phyloP scores from a whole-genome alignment of 1,140 invertebrate genomes.

The Melipona quadrifasciata region DNA sequence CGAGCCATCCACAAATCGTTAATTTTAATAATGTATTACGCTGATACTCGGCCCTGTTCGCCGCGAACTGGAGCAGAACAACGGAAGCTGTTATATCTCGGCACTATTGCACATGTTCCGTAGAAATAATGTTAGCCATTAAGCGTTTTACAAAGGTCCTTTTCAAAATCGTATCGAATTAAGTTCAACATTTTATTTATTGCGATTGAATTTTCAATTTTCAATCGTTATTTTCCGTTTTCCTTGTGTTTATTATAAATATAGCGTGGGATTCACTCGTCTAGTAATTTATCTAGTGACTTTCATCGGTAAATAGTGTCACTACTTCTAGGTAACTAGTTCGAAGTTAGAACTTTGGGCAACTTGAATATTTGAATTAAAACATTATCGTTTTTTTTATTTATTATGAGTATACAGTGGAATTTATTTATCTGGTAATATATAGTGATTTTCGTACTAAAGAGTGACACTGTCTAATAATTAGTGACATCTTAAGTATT shows the following conservation, averaged over 20 bases:
- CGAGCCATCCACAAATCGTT: slow-evolving; percentile 18
- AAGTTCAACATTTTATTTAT: neutral
- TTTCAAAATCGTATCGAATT: neutral
- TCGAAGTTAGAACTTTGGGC: too few species aligned
- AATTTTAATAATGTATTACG: slow-evolving; percentile 41
- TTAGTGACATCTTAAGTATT: neutral
- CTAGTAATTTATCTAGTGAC: neutral
- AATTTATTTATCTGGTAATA: too few species aligned
- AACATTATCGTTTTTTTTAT: too few species aligned
- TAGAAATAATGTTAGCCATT: slow-evolving; percentile 3
- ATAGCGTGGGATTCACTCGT: too few species aligned
- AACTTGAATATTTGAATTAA: too few species aligned
- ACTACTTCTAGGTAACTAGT: neutral
- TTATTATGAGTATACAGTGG: too few species aligned
- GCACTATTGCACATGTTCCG: neutral
- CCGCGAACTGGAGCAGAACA: slow-evolving; percentile 37
- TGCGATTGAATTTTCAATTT: neutral
- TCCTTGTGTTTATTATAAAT: neutral
- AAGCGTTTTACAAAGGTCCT: neutral
- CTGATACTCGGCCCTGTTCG: slow-evolving; percentile 1
- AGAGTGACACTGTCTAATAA: neutral
- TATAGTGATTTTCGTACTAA: too few species aligned
- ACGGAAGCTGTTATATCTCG: slow-evolving; percentile 28
- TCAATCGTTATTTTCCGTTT: neutral
- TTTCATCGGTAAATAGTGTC: neutral